Percentiles rank a stretch among this genome's conserved stretches.
These are phyloP conservation scores for Bradypodion ventrale DNA, from an alignment of 2,797 vertebrate species.

Conservation along the genomic window DNA sequence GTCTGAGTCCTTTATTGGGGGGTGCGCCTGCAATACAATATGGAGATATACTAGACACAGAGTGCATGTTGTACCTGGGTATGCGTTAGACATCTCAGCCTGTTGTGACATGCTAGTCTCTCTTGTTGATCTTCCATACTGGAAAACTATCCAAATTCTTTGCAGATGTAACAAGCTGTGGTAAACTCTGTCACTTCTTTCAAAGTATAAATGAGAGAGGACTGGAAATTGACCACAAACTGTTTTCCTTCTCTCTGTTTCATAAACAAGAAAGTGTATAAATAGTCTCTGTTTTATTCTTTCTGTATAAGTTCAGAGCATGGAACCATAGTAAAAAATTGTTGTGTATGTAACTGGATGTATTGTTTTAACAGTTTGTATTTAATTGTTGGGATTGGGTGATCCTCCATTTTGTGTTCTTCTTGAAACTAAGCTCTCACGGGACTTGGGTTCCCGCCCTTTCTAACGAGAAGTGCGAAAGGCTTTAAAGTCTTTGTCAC, in stretches of 20 bases:
- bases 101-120: constrained; percentile 8
- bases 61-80: constrained; percentile 1
- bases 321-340: background rate
- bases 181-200: background rate
- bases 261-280: constrained; percentile 11
- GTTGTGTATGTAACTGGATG: too few species aligned
- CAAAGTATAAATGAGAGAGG: constrained; percentile 1
- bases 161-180: constrained; percentile 19
- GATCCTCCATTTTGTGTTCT: too few species aligned
- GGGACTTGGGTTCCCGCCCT: too few species aligned
- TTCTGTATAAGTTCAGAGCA: background rate
- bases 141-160: constrained; percentile 20
- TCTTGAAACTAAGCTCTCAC: too few species aligned
- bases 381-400: too few species aligned
- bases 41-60: background rate
- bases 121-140: background rate
- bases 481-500: too few species aligned
- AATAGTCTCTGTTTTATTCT: background rate
- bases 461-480: too few species aligned
- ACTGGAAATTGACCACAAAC: constrained; percentile 1
- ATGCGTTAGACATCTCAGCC: background rate
- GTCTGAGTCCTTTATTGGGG: too few species aligned
- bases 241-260: background rate
- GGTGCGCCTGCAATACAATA: too few species aligned
- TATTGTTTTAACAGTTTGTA: too few species aligned